Base-by-base conservation (phyloP, 1,140 invertebrate species). In the Zaprionus camerounensis region DNA sequence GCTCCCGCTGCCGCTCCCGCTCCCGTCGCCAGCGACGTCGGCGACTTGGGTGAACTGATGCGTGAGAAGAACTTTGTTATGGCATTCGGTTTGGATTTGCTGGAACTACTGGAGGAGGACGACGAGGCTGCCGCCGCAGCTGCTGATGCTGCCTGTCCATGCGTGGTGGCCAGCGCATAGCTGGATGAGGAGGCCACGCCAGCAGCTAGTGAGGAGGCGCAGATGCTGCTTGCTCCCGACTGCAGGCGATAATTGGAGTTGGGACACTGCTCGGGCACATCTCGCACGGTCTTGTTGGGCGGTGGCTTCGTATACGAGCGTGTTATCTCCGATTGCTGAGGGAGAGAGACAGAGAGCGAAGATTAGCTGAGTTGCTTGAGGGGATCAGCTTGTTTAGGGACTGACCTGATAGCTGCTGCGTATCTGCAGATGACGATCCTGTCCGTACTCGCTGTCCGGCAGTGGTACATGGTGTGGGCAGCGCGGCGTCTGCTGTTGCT, bases 371-470 rank as follows among this genome's bases (percentile, higher is more conserved):
- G 13, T 5, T 22, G 15, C 1, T n/a, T 12, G 17, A 1, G 0
- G 3, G 3, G 41, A 13, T 0, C 0, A 41, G 0, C 0, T 2
- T 4, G 3, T 0, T 2, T 0, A 0, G 9, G 3, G 12, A 82
- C 76, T 62, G 59, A 94, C 94, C 94, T 94, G 94, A 93, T 94
- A 94, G 93, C 93, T 93, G 88, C 94, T 94, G 92, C 94, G 93
- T 90, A 94, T 82, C 81, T 94, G 94, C 76, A 94, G 92, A 82
- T 94, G 93, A 63, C 94, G 93, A 93, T 94, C 94, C 80, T 93
- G 94, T 46, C 94, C 94, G 86, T 94, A 94, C 90, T 95, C 94
- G 87, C 94, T 94, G 92, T 95, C 94, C 61, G 94, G 94, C 90
- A 95, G 92, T 91, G 94, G 93, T 93, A 95, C 94, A 91, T 94